Conservation (phyloP, 2,888 invertebrate genomes). For the Nymphalis polychloros region DNA sequence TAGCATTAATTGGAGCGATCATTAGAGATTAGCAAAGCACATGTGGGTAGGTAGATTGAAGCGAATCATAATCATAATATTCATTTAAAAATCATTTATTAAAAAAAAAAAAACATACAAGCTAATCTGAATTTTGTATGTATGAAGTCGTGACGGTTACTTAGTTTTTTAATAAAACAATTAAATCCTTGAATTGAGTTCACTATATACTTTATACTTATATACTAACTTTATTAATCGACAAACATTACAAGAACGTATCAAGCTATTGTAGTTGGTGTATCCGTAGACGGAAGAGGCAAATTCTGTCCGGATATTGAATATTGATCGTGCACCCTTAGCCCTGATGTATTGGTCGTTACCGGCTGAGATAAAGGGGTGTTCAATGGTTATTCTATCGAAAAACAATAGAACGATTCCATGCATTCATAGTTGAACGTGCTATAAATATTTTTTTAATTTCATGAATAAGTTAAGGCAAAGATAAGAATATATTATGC, state of each 20-base stretch:
- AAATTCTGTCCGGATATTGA: conserved; percentile 80
- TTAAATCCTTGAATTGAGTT: conserved; percentile 19
- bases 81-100: no score
- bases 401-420: conserved; percentile 31
- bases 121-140: no score
- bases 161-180: conserved; percentile 14
- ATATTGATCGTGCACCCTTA: conserved; percentile 80
- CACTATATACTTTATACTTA: no score
- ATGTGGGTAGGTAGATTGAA: no score
- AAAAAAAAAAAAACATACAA: no score
- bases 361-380: conserved; percentile 68
- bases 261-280: conserved; percentile 60
- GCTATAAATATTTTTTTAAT: no score
- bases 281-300: conserved; percentile 77
- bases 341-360: conserved; percentile 76
- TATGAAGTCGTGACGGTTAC: no score
- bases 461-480: no score
- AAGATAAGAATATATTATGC: no score
- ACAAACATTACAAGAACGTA: conserved; percentile 45
- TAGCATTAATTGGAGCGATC: no score
- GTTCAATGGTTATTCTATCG: conserved; percentile 42
- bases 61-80: no score
- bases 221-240: conserved; percentile 3
- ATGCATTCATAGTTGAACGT: not conserved
- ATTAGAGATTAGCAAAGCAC: no score